Percentiles rank a stretch among this genome's conserved stretches.
These are phyloP conservation scores for Epizoanthus fatuus DNA, from an alignment of 92 coral and sea anemone species.

Conservation along the genomic window DNA sequence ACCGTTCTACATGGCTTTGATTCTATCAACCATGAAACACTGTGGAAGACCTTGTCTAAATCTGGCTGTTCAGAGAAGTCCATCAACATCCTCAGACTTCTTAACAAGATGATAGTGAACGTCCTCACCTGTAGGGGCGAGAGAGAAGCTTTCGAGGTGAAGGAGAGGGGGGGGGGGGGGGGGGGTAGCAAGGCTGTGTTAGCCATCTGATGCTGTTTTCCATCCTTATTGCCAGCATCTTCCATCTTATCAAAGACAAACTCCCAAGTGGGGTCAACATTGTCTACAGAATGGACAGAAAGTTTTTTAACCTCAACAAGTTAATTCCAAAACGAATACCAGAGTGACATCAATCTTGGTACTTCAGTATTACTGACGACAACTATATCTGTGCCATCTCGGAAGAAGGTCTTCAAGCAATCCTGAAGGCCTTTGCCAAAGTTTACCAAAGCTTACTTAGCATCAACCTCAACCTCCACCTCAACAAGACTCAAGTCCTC, in stretches of 20 bases:
- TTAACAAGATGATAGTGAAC: constrained; percentile 17
- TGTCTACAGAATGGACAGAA: constrained; percentile 43
- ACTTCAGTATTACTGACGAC: constrained; percentile 42
- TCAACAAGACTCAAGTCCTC: constrained; percentile 39
- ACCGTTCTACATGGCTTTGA: constrained; percentile 23
- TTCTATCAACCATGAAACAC: constrained; percentile 19
- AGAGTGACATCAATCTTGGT: background rate
- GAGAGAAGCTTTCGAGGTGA: too few relatives aligned
- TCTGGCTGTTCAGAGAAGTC: constrained; percentile 32
- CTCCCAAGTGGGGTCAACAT: constrained; percentile 41
- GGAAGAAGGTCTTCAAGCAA: constrained; percentile 8
- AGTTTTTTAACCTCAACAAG: constrained; percentile 40
- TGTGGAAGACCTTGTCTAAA: background rate
- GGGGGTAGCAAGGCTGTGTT: too few relatives aligned
- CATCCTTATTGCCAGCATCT: too few relatives aligned
- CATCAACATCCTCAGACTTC: constrained; percentile 11
- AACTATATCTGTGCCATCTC: constrained; percentile 28
- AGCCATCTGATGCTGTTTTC: too few relatives aligned
- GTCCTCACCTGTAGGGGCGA: background rate
- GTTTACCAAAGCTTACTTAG: constrained; percentile 12
- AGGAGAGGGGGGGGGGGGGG: too few relatives aligned
- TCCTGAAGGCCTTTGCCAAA: constrained; percentile 36
- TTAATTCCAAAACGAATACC: constrained; percentile 16
- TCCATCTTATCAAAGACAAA: constrained; percentile 38
- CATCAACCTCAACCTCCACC: background rate